Base-by-base conservation (phyloP, 2,888 invertebrate genomes). In the Stenoptilia bipunctidactyla region DNA sequence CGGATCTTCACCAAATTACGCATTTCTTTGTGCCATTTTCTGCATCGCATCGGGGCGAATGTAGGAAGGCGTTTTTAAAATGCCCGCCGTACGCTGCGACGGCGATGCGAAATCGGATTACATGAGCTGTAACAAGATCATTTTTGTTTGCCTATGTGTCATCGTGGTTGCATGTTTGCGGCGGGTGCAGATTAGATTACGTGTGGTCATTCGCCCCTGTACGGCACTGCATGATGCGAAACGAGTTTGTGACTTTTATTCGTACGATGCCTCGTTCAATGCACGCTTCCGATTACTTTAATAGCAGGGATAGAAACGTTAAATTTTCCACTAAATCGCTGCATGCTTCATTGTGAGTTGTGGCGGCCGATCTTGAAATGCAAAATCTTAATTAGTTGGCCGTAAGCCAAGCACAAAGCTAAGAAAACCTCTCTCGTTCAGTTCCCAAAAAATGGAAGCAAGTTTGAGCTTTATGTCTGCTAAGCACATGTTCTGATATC, bases 101-200 rank as follows among this genome's bases (percentile, higher is more conserved):
- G 20, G 20, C 20, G 20, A n/a, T 20, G 8, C 20, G 4, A 20
- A 20, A 20, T 20, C 20, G 20, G 20, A 20, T 20, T 20, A 20
- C 20, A 20, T 20, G 20, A 20, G 20, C 20, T 30, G 30, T 30
- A 30, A 30, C 30, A 34, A 13, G 34, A 34, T 14, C 34, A 13
- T 34, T 34, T 13, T 13, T 13, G 14, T 14, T 14, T 34, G 13
- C 34, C 34, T 9, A 30, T 14, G 34, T 34, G 34, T 34, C 34
- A 14, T 13, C 13, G 34, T 13, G 34, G 13, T 30, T 30, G 30
- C 30, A 40, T 45, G 42, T 43, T 43, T 53, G 54, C 50, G 47
- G 48, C 51, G 52, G 49, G 49, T 52, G 55, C 52, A 71, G 76
- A 75, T 75, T 73, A 75, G 75, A 76, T 76, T 73, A 69, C 69